Percentiles rank a stretch among this genome's conserved stretches.
Evolutionary conservation across 2,113 vertebrate genomes (phyloP).

Genomic region (Corydoras maculifer): DNA sequence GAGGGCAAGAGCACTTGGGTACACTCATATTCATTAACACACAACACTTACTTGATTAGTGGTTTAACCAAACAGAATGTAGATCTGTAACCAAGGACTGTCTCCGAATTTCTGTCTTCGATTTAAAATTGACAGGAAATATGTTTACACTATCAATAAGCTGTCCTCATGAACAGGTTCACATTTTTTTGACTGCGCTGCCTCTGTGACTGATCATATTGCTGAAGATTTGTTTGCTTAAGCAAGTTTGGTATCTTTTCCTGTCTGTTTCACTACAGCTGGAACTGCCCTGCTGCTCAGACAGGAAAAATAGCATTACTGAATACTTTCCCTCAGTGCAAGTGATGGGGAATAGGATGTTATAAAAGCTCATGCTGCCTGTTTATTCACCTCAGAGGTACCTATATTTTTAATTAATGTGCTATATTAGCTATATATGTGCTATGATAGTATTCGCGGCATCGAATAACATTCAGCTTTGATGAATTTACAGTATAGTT

Average conservation of each 20-base stretch:
- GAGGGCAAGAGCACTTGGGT: not conserved
- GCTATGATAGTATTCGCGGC: not conserved
- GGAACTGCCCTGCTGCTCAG: constrained; percentile 43
- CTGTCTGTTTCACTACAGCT: constrained; percentile 44
- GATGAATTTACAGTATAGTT: too few relatives aligned
- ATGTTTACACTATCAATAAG: constrained; percentile 13
- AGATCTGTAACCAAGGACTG: too few relatives aligned
- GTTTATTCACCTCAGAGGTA: constrained; percentile 5
- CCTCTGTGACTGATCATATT: constrained; percentile 27
- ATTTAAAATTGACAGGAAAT: not conserved
- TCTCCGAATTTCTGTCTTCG: too few relatives aligned
- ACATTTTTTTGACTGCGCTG: not conserved
- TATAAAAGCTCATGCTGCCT: constrained; percentile 35
- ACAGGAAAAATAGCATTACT: constrained; percentile 47
- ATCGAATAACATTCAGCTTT: too few relatives aligned
- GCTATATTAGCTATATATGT: too few relatives aligned
- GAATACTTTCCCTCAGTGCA: constrained; percentile 38
- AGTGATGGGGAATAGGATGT: constrained; percentile 35
- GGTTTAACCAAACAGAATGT: not conserved
- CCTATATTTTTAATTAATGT: too few relatives aligned
- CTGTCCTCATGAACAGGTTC: constrained; percentile 16
- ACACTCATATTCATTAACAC: not conserved
- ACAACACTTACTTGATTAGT: constrained; percentile 6
- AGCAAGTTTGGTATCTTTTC: constrained; percentile 56
- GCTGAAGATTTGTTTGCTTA: constrained; percentile 55